Base-by-base conservation (phyloP, 2,797 vertebrate genomes). In the Gallinago nigripennis region DNA sequence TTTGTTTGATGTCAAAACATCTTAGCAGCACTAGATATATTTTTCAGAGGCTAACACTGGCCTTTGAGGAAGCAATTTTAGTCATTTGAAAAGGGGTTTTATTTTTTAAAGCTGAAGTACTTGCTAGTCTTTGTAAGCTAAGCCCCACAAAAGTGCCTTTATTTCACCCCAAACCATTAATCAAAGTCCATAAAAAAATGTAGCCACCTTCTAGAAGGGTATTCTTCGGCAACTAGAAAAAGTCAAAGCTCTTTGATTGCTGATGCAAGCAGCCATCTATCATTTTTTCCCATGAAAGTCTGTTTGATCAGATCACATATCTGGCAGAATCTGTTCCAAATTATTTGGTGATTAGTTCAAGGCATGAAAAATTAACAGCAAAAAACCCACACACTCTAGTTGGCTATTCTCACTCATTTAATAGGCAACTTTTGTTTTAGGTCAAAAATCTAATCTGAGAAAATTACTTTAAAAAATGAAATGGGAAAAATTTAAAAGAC, bases 371-470 rank as follows among this genome's bases (percentile, higher is more conserved):
- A 53, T 9, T n/a, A 77, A 39, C 30, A 53, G 5, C 8, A 80
- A 73, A 82, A n/a, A 0, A 0, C 4, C 53, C 30, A 56, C 3
- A 1, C 23, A 14, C 2, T 4, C 6, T 53, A 66, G 7, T 11
- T 83, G 21, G 41, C 19, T 90, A 16, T 70, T 94, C 79, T 90
- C 28, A 45, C 5, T 4, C 1, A 6, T 45, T 75, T 43, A 81
- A 81, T 27, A 58, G 6, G 12, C 1, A 64, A 56, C 6, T 27
- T 69, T 39, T 88, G 3, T 0, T 58, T 45, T 71, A 41, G 9
- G 18, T 63, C 12, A 71, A 54, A 75, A 64, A 1, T 28, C 8
- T 16, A 1, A 1, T 64, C 12, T 83, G 9, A 27, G 18, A 41
- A 75, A 88, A 71, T 33, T 51, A 30, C 5, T 50, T 81, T 2